Conservation (phyloP, 2,113 vertebrate species). For the Hiodon alosoides region DNA sequence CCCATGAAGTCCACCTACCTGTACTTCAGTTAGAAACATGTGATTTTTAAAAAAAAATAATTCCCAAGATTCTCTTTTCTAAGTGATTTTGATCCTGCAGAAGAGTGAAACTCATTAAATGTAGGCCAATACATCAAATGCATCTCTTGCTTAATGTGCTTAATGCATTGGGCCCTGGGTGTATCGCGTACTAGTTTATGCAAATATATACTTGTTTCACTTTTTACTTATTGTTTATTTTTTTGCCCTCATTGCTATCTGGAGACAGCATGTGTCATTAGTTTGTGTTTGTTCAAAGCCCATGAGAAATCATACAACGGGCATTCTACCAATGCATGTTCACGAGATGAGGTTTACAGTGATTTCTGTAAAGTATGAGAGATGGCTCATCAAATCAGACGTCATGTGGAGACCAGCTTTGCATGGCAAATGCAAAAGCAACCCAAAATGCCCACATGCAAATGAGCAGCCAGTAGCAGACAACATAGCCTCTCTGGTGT, state of each 20-base stretch:
- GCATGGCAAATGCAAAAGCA: background rate
- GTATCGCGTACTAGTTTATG: too few species aligned
- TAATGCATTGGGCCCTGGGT: too few species aligned
- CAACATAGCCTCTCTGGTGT: slow-evolving; percentile 38
- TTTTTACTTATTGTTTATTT: too few species aligned
- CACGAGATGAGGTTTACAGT: background rate
- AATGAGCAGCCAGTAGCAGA: slow-evolving; percentile 28
- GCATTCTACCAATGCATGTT: background rate
- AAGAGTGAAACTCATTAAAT: too few species aligned
- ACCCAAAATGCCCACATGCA: slow-evolving; percentile 12
- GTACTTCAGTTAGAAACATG: too few species aligned
- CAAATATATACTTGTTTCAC: too few species aligned
- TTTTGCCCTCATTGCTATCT: background rate
- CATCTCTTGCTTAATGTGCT: too few species aligned
- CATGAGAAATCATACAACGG: background rate
- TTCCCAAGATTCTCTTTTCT: too few species aligned
- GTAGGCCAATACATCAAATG: too few species aligned
- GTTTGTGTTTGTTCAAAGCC: background rate
- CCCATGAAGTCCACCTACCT: too few species aligned
- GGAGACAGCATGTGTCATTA: background rate
- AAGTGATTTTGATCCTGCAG: too few species aligned
- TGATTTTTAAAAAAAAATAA: too few species aligned
- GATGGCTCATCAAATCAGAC: slow-evolving; percentile 3
- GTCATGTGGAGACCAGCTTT: background rate
- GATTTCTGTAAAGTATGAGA: background rate